phyloP scores from a whole-genome alignment of 2,113 vertebrate species.

The Sterrhoptilus dennistouni region DNA sequence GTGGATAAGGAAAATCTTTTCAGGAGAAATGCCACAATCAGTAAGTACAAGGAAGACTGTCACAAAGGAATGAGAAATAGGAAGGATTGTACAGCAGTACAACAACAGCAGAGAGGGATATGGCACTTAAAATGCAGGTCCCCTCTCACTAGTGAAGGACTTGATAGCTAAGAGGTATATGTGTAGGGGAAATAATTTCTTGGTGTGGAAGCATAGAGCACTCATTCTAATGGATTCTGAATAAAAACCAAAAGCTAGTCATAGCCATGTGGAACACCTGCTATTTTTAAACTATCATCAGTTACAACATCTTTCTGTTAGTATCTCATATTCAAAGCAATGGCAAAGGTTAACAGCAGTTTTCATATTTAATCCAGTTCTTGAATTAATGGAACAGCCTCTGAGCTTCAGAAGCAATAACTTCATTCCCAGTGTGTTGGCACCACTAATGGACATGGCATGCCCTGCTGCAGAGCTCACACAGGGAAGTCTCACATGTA shows the following conservation, averaged over 20 bases:
- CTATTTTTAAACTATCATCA: neutral
- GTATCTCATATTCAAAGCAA: neutral
- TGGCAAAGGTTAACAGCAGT: neutral
- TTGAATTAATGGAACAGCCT: neutral
- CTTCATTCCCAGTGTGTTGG: neutral
- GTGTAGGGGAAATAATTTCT: neutral
- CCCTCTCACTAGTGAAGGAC: neutral
- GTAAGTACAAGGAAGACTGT: neutral
- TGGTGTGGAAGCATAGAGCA: neutral
- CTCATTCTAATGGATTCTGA: neutral
- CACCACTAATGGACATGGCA: rapidly evolving
- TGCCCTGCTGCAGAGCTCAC: neutral
- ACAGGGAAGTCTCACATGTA: rapidly evolving
- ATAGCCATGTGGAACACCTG: neutral
- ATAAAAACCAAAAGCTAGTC: neutral
- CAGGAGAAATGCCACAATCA: neutral
- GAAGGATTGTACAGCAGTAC: neutral
- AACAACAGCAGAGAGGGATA: neutral
- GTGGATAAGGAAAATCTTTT: neutral
- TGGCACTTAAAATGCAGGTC: neutral
- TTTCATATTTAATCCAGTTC: neutral
- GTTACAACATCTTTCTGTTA: neutral
- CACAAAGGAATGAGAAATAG: neutral
- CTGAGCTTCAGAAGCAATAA: neutral
- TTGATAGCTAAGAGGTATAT: neutral